Conservation (phyloP, 2,888 invertebrate genomes). For the Acronicta psi region DNA sequence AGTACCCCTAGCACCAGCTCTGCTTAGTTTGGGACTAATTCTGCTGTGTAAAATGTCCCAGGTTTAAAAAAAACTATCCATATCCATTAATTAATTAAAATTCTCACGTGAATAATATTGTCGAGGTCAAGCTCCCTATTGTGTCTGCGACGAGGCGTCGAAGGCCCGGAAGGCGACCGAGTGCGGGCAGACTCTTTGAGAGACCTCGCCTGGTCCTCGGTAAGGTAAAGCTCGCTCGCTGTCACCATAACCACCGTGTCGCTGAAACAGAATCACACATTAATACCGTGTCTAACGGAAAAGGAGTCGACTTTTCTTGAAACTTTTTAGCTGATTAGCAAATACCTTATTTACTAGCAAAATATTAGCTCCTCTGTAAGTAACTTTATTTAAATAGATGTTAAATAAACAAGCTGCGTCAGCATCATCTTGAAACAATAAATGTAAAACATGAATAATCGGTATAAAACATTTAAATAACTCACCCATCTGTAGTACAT, state of each 20-base stretch:
- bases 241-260: conserved; percentile 86
- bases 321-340: neutral
- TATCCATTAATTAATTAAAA: too few relatives aligned
- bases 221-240: conserved; percentile 87
- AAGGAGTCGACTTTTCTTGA: neutral
- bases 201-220: conserved; percentile 87
- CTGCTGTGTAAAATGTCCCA: too few relatives aligned
- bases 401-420: too few relatives aligned
- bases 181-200: conserved; percentile 77
- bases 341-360: too few relatives aligned
- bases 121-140: conserved; percentile 82
- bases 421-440: too few relatives aligned
- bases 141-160: conserved; percentile 79
- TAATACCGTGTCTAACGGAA: neutral
- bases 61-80: too few relatives aligned
- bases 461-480: conserved; percentile 18
- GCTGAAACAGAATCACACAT: conserved; percentile 59
- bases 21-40: too few relatives aligned
- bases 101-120: conserved; percentile 81
- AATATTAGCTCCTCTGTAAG: too few relatives aligned
- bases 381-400: too few relatives aligned
- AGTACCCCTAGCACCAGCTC: too few relatives aligned
- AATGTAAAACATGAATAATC: neutral
- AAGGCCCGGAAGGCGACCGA: conserved; percentile 72
- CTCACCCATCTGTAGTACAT: conserved; percentile 86